These are phyloP conservation scores for Apeltes quadracus DNA, from an alignment of 2,113 vertebrate species.

Conservation along the genomic window DNA sequence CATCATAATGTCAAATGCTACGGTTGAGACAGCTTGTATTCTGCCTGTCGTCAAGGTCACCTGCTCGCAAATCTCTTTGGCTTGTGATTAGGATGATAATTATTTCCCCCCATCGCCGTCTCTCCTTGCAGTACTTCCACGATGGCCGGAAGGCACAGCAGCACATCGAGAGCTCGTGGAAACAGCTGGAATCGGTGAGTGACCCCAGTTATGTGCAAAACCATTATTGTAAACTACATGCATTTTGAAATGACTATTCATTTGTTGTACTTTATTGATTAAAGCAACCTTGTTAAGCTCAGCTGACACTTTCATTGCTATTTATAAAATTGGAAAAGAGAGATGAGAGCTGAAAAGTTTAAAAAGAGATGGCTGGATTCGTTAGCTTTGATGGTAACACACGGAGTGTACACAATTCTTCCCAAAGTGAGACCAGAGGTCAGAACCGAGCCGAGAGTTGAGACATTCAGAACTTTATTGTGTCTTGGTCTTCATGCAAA, in stretches of 20 bases:
- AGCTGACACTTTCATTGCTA: no score
- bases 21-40: conserved; percentile 29
- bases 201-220: background rate
- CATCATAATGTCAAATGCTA: conserved; percentile 19
- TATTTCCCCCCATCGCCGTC: background rate
- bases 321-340: background rate
- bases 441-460: background rate
- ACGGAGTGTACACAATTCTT: background rate
- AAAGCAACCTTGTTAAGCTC: no score
- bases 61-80: conserved; percentile 44
- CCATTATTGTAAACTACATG: background rate
- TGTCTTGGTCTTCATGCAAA: no score
- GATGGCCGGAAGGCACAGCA: conserved; percentile 98
- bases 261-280: no score
- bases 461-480: background rate
- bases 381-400: background rate
- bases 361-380: background rate
- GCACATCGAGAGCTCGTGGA: conserved; percentile 94
- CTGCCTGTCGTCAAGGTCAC: conserved; percentile 37
- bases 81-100: conserved; percentile 17
- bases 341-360: background rate
- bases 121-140: conserved; percentile 88
- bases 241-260: background rate
- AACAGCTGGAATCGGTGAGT: conserved; percentile 94
- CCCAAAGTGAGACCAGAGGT: background rate